Base-by-base conservation (phyloP, 2,888 invertebrate species). In the Tipula vernalis region DNA sequence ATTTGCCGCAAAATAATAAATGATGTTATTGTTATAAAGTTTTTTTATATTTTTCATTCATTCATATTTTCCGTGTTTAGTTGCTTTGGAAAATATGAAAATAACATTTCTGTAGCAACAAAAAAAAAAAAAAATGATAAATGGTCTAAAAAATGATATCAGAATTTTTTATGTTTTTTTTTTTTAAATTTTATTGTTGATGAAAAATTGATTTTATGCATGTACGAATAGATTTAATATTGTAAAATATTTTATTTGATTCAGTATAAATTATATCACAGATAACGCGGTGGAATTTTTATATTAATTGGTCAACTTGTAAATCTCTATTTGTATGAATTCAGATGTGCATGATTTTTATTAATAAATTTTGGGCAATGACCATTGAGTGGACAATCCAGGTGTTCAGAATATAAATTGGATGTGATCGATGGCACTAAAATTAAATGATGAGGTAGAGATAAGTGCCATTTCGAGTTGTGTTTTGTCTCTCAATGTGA, bases 1-100 rank as follows among this genome's bases (percentile, higher is more conserved):
- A 71, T 71, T 71, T 71, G 71, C 71, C 71, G 71, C 71, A 71
- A 71, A 71, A 71, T 71, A 71, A 71, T 71, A 71, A 71, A 71
- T 71, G 71, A 71, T 28, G 71, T 71, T 71, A 71, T 71, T 71
- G 71, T 71, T 71, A 71, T 71, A 44, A 8, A 47, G n/a, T n/a
- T 51, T 71, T 71, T 28, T 18, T 71, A 8, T 18, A 28, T 71
- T 71, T 71, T 57, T n/a, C 51, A 57, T 57, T 28, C 71, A 71
- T 71, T 71, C 28, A 71, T 8, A 28, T 71, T 57, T 71, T 71
- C 71, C 71, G 71, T 28, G 71, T 71, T 71, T 18, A 71, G 71
- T 71, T 71, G 18, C 28, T 28, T 28, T 71, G 71, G 71, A 28
- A 71, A 71, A 71, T 71, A 71, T 71, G 71, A 71, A 71, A 71